Base-by-base conservation (phyloP, 2,888 invertebrate species). In the Drosophila hamatofila region DNA sequence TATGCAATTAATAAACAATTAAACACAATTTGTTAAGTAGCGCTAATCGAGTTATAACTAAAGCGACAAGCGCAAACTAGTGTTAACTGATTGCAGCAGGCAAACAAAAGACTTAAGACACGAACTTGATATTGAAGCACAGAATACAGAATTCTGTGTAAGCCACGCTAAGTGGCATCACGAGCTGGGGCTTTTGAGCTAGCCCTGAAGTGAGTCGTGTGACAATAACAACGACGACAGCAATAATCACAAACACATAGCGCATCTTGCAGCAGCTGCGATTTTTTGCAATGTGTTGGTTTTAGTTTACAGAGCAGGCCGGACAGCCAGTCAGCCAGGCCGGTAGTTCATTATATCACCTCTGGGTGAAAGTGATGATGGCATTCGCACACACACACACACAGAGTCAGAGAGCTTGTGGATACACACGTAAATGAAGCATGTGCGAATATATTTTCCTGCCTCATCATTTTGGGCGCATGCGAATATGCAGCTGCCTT, bases 361-460 rank as follows among this genome's bases (percentile, higher is more conserved):
- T 86, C 79, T 82, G 76, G 86, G 91, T 91, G 91, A 91, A 91
- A 91, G 91, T 90, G 88, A 83, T 89, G 88, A 88, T 89, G 87
- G 89, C 87, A 87, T 87, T 81, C 81, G 80, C 75, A 72, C 51
- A 62, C 75, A 41, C 52, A 51, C 14, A 61, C 7, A 18, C 18
- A 49, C 44, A 54, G 23, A 48, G 16, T 9, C 37, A 25, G 54
- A 52, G 59, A 70, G 18, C 49, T 49, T 30, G 30, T 51, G 51
- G 30, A 58, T 14, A 41, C 21, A 41, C 14, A 56, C 11, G 46
- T 60, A 67, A 71, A 66, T 81, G 64, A 81, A 78, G 81, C 78
- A 83, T 88, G 69, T 80, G 88, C 88, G 83, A 78, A 88, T 73
- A 88, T 73, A 82, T 83, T 83, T 83, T 83, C 83, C 83, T 85